Percentiles rank a stretch among this genome's conserved stretches.
Evolutionary conservation across 2,888 invertebrate species (phyloP).

Genomic region (Willowsia nigromaculata): DNA sequence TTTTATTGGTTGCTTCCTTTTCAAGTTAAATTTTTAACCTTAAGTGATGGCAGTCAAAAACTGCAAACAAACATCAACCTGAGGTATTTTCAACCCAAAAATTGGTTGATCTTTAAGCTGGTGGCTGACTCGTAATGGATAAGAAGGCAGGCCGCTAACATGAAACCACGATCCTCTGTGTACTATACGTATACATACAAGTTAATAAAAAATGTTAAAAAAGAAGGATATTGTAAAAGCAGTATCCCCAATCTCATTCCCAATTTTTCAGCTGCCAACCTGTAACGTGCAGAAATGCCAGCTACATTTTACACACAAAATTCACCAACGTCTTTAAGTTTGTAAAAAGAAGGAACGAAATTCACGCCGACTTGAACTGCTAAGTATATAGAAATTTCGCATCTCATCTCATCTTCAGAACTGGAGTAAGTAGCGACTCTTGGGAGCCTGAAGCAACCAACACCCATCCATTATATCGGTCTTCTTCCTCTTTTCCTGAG

Average conservation of each 20-base stretch:
- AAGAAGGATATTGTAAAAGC: slow-evolving; percentile 25
- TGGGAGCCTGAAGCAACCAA: slow-evolving; percentile 51
- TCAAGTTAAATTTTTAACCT: too few relatives aligned
- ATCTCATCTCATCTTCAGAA: slow-evolving; percentile 22
- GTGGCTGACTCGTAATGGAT: not conserved
- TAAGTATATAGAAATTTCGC: slow-evolving; percentile 60
- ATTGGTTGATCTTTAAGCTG: not conserved
- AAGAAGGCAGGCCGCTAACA: not conserved
- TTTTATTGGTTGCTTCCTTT: too few relatives aligned
- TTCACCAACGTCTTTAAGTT: not conserved
- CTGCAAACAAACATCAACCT: not conserved
- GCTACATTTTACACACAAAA: not conserved
- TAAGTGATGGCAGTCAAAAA: not conserved
- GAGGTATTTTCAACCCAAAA: not conserved
- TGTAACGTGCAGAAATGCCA: not conserved
- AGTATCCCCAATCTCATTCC: slow-evolving; percentile 24
- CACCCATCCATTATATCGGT: slow-evolving; percentile 62
- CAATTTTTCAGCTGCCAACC: slow-evolving; percentile 15
- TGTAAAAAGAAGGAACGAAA: slow-evolving; percentile 43
- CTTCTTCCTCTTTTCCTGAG: slow-evolving; percentile 35
- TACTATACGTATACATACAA: not conserved
- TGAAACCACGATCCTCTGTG: too few relatives aligned
- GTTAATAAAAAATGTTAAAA: not conserved
- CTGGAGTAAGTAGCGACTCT: slow-evolving; percentile 27
- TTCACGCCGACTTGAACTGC: slow-evolving; percentile 59